Evolutionary conservation across 23 tunicate genomes (phyloP), one percentile per base, ranked within the genome.

Genomic region (Clavelina lepadiformis): DNA sequence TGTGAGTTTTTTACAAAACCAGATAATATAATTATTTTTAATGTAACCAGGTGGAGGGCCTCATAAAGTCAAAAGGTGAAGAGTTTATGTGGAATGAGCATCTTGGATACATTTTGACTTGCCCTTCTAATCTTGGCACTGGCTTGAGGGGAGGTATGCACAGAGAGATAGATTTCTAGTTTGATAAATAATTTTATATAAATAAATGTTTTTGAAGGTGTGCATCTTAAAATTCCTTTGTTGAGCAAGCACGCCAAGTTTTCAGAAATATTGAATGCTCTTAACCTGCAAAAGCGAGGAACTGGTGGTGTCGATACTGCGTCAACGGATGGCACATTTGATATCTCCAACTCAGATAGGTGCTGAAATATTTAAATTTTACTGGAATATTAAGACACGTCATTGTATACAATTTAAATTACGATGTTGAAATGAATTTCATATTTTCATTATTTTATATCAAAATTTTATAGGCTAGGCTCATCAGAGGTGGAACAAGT

Each of bases 221-320:
- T 86, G 46, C 73, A 69, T 52, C 56, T 75, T 34, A 60, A 75
- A 47, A 73, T 88, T 31, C 91, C 91, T 1, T 46, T 63, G 29
- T 47, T 82, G 33, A 67, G 81, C 91, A 74, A 82, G 46, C 74
- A 82, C 47, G 67, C 74, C 59, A 53, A 74, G 58, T 82, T 88
- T 37, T 73, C 74, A 21, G 55, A n/a, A 0, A 82, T 82, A 37
- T 45, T 82, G 13, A 21, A 31, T 26, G 50, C n/a, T 11, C 35
- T 82, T 27, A 46, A 69, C 2, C 41, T 82, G 27, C 91, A 82
- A 60, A 82, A 82, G 66, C 65, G 91, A 23, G 91, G 91, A 24
- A 82, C 91, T 5, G 91, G 91, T 1, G 95, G 95, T 18, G 95
- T 86, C 28, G 95, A 86, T 41, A 86, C 95, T 13, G 95, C 95